A percentile compares a stretch with the other conserved stretches of the same genome.
Conservation (phyloP, 2,888 invertebrate species). For the Lymantria dispar region DNA sequence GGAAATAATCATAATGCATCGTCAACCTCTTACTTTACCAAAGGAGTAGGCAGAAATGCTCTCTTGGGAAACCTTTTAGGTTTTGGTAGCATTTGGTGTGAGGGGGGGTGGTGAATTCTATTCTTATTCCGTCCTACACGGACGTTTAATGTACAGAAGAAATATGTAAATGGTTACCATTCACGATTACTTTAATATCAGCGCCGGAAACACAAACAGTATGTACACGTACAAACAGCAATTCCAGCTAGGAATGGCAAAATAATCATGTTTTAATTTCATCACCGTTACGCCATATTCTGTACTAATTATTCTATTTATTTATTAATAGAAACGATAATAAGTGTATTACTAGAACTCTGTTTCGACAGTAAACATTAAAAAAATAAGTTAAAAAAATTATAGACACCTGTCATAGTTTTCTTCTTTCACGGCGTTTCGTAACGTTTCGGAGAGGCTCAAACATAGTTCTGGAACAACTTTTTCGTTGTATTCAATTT, state of each 20-base stretch:
- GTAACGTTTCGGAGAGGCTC: conserved; percentile 82
- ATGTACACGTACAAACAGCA: conserved; percentile 33
- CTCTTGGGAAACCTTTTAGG: no score
- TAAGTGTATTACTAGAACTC: no score
- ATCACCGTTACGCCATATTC: neutral
- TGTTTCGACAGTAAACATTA: no score
- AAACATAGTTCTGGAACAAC: conserved; percentile 80
- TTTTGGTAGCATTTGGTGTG: no score
- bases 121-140: no score
- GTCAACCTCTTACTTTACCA: no score
- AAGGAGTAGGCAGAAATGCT: no score
- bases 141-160: no score
- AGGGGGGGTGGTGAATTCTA: no score
- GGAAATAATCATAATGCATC: conserved; percentile 44
- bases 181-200: neutral
- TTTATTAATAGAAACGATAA: neutral
- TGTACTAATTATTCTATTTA: neutral
- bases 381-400: no score
- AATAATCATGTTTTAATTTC: conserved; percentile 18
- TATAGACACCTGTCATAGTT: conserved; percentile 84
- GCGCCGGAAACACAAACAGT: conserved; percentile 27
- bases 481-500: conserved; percentile 84
- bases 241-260: conserved; percentile 49
- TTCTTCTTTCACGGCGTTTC: conserved; percentile 83
- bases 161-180: no score